Percentiles rank a stretch among this genome's conserved stretches.
phyloP scores from a whole-genome alignment of 2,113 vertebrate species.

The Gallinago jamesoni region DNA sequence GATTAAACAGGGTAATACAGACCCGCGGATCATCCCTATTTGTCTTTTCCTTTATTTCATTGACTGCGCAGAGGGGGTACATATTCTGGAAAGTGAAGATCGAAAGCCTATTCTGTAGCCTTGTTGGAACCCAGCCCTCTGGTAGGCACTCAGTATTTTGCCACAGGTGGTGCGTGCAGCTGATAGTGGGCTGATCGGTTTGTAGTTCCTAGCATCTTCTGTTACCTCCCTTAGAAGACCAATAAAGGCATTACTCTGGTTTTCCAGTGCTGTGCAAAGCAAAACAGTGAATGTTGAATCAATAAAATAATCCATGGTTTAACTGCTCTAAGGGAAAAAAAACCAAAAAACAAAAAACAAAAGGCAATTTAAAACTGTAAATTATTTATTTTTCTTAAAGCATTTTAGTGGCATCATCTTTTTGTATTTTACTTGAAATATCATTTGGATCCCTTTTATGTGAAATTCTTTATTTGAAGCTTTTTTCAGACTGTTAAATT shows the following conservation, averaged over 20 bases:
- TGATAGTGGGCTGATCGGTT: not conserved
- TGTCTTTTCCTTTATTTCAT: conserved; percentile 11
- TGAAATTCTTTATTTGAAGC: conserved; percentile 38
- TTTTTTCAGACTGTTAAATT: conserved; percentile 48
- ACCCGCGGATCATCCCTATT: not conserved
- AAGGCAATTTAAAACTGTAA: not conserved
- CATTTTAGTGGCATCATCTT: not conserved
- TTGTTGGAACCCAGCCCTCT: conserved; percentile 3
- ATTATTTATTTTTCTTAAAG: conserved; percentile 38
- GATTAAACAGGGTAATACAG: not conserved
- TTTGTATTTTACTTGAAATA: conserved; percentile 36
- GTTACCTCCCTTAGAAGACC: conserved; percentile 18
- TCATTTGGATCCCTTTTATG: conserved; percentile 9
- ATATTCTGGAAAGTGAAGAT: not conserved
- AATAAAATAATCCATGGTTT: conserved; percentile 16
- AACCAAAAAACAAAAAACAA: not conserved
- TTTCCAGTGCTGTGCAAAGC: conserved; percentile 1
- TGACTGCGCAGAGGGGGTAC: not conserved
- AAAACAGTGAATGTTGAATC: not conserved
- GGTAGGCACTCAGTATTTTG: not conserved
- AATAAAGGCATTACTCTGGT: conserved; percentile 2
- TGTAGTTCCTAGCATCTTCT: conserved; percentile 3
- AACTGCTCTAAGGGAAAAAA: conserved; percentile 18
- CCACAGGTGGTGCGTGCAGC: not conserved
- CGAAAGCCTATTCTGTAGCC: not conserved